Base-by-base conservation (phyloP, 2,888 invertebrate genomes). In the Mylabris sibirica region DNA sequence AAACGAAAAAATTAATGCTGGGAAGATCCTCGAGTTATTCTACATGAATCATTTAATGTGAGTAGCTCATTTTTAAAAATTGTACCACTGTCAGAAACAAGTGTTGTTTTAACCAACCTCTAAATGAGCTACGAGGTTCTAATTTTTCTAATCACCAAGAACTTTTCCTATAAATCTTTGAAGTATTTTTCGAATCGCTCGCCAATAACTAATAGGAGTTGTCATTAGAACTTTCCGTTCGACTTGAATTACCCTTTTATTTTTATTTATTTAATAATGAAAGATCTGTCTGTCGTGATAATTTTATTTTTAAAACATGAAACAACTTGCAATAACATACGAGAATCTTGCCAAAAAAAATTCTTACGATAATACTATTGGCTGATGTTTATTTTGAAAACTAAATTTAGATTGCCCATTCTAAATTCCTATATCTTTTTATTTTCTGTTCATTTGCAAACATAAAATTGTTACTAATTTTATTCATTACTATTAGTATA, bases 361-460 rank as follows among this genome's bases (percentile, higher is more conserved):
- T 34, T 35, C n/a, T 70, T 72, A 72, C 74, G 74, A 71, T 74
- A 74, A 71, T 74, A 74, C 71, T 72, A 74, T 68, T 74, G 74
- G 74, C 74, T 72, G 72, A 67, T 60, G 69, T 72, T 74, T 73
- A 72, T 70, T 71, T 67, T 73, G 44, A 17, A 44, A 44, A 44
- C 44, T 44, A 44, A 44, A 44, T 44, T 17, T 44, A 44, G 44
- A 44, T 8, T 44, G 4, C 6, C 38, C 44, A 44, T 44, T 44
- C 44, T 44, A 44, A 44, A 44, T 44, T 44, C 44, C n/a, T 44
- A 8, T n/a, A 44, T 17, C 4, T 44, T 17, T 17, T 44, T 6
- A 44, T 44, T 3, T 44, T 8, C 44, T n/a, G 2, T 44, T 44
- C n/a, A 17, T 44, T 44, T 8, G 6, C n/a, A 17, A 17, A n/a